phyloP scores from a whole-genome alignment of 1,140 invertebrate genomes.

The Proctacanthus coquilletti region DNA sequence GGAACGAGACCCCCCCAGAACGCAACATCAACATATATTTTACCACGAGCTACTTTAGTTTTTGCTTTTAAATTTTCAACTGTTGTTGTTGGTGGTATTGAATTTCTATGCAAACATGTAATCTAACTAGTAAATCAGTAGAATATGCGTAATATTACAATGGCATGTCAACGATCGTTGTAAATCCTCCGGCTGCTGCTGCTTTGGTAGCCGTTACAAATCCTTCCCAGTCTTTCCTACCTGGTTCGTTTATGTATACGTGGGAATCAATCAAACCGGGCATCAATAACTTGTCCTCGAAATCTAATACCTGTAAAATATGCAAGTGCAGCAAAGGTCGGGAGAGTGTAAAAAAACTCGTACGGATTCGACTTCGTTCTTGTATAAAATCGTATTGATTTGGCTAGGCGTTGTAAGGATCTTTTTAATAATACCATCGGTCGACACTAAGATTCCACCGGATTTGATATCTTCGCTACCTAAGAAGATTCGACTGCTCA shows the following conservation, averaged over 20 bases:
- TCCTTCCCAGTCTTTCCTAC: slow-evolving; percentile 55
- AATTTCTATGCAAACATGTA: slow-evolving; percentile 38
- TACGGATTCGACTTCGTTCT: slow-evolving; percentile 22
- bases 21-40: slow-evolving; percentile 51
- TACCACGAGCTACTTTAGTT: slow-evolving; percentile 36
- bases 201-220: slow-evolving; percentile 50
- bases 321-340: slow-evolving; percentile 3
- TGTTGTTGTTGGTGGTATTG: slow-evolving; percentile 50
- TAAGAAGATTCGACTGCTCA: slow-evolving; percentile 24
- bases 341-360: slow-evolving; percentile 1
- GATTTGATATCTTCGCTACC: slow-evolving; percentile 13
- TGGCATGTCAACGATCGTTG: slow-evolving; percentile 59
- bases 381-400: slow-evolving; percentile 25
- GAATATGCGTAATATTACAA: slow-evolving; percentile 34
- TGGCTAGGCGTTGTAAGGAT: slow-evolving; percentile 18
- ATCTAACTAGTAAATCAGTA: not conserved
- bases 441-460: slow-evolving; percentile 25
- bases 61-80: slow-evolving; percentile 43
- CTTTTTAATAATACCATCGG: slow-evolving; percentile 19
- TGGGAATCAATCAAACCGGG: slow-evolving; percentile 77
- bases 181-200: slow-evolving; percentile 54
- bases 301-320: slow-evolving; percentile 36
- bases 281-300: slow-evolving; percentile 45
- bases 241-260: slow-evolving; percentile 78
- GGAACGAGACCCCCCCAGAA: slow-evolving; percentile 61